Evolutionary conservation across 2,888 invertebrate genomes (phyloP).

Genomic region (Drosophila basisetae): DNA sequence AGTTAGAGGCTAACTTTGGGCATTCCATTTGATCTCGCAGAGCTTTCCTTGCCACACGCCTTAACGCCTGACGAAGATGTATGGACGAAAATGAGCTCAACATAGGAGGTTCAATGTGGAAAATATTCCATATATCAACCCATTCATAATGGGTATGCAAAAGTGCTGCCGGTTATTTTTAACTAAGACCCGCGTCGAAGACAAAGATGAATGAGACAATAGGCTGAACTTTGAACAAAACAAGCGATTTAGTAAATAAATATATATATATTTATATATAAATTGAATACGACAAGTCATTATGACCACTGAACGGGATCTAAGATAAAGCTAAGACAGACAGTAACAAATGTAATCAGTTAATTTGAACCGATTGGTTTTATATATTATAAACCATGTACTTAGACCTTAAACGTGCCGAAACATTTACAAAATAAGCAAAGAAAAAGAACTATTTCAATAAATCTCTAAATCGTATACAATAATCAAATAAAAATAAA

Average conservation of each 20-base stretch:
- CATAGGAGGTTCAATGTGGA: background rate
- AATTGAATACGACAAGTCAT: background rate
- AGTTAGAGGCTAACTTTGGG: slow-evolving; percentile 28
- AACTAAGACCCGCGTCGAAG: slow-evolving; percentile 6
- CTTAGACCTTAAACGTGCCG: background rate
- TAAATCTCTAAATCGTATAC: background rate
- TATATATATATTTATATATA: background rate
- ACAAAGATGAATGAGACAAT: slow-evolving; percentile 23
- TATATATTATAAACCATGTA: background rate
- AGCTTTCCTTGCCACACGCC: slow-evolving; percentile 5
- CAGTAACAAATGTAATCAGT: background rate
- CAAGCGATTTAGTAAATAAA: background rate
- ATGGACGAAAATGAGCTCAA: slow-evolving; percentile 23
- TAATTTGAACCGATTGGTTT: background rate
- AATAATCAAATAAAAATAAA: background rate
- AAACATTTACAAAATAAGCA: background rate
- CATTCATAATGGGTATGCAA: slow-evolving; percentile 3
- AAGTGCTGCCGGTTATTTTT: background rate
- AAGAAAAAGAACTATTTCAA: background rate
- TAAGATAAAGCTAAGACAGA: background rate
- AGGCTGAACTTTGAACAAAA: slow-evolving; percentile 8
- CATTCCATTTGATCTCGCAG: background rate
- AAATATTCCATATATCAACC: background rate
- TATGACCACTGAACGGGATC: background rate
- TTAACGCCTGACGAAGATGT: slow-evolving; percentile 44